Conservation (phyloP, 2,113 vertebrate genomes). For the Silurus meridionalis region DNA sequence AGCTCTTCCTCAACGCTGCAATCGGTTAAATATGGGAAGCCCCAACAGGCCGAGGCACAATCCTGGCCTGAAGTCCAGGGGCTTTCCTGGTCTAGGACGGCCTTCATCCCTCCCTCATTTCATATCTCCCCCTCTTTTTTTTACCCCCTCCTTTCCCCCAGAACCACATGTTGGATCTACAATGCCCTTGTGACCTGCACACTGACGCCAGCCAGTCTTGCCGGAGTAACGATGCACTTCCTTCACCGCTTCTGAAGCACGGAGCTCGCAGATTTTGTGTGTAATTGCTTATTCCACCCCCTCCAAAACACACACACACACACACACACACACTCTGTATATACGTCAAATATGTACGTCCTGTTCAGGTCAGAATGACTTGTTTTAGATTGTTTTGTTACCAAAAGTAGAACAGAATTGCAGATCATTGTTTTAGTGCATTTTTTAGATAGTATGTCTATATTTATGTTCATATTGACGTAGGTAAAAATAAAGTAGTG, state of each 20-base stretch:
- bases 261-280: conserved; percentile 44
- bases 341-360: background rate
- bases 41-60: conserved; percentile 40
- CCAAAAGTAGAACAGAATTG: background rate
- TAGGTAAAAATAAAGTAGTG: background rate
- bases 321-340: background rate
- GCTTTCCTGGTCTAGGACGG: conserved; percentile 40
- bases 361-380: conserved; percentile 4
- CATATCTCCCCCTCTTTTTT: conserved; percentile 18
- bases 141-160: conserved; percentile 21
- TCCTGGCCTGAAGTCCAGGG: conserved; percentile 48
- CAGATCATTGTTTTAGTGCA: background rate
- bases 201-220: conserved; percentile 72
- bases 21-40: conserved; percentile 48
- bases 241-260: conserved; percentile 60
- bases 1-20: conserved; percentile 20
- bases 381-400: background rate
- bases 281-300: conserved; percentile 26
- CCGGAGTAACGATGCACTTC: conserved; percentile 70
- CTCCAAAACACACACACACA: background rate
- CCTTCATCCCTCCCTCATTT: conserved; percentile 27
- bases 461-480: background rate
- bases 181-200: conserved; percentile 65
- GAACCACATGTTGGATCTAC: conserved; percentile 51
- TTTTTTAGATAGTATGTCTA: background rate